Conservation (phyloP, 2,113 vertebrate species). For the Petrocephalus microphthalmus region DNA sequence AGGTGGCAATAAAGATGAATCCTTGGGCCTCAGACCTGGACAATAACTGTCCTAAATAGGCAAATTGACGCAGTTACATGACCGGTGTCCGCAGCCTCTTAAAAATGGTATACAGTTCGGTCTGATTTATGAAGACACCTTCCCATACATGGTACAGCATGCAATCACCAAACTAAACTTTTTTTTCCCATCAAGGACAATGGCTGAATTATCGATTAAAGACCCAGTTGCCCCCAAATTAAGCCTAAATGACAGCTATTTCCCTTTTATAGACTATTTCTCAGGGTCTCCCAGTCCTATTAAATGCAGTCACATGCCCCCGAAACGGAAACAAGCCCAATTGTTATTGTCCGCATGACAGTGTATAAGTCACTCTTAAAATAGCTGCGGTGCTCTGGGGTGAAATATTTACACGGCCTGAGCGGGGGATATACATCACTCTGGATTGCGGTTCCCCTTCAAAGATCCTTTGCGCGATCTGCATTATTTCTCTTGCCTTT, state of each 20-base stretch:
- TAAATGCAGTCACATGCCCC: slow-evolving; percentile 34
- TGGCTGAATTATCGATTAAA: background rate
- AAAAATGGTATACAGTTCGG: background rate
- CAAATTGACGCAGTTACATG: background rate
- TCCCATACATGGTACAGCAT: background rate
- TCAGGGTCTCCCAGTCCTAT: background rate
- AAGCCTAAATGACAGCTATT: background rate
- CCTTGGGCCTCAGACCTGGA: background rate
- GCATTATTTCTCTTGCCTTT: slow-evolving; percentile 77
- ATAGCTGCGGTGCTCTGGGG: slow-evolving; percentile 53
- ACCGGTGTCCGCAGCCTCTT: background rate
- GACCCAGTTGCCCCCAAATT: background rate
- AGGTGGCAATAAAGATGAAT: background rate
- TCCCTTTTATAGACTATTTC: background rate
- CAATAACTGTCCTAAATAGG: background rate
- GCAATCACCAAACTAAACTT: background rate
- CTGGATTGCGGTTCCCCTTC: slow-evolving; percentile 64
- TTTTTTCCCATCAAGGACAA: background rate
- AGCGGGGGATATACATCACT: slow-evolving; percentile 62
- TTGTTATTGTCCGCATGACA: slow-evolving; percentile 54
- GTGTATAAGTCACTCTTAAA: slow-evolving; percentile 51
- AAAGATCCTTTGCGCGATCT: slow-evolving; percentile 70
- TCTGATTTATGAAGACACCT: background rate
- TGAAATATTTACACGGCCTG: slow-evolving; percentile 58
- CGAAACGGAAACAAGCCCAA: slow-evolving; percentile 39